Conservation (phyloP, 2,797 vertebrate genomes). For the Silurus lanzhouensis region DNA sequence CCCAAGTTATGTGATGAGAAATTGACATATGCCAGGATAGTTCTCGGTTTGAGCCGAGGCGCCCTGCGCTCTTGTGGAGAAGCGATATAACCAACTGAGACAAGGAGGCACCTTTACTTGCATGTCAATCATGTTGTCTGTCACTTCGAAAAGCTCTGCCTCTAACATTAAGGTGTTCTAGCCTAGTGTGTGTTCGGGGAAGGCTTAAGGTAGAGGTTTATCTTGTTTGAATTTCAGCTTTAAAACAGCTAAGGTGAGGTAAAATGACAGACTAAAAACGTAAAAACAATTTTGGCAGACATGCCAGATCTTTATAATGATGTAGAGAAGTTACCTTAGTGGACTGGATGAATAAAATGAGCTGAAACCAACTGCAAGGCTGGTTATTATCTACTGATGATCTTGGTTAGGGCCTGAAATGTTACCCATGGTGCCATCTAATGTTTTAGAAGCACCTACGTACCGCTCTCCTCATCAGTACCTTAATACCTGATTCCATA, state of each 20-base stretch:
- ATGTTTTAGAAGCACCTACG: slow-evolving; percentile 10
- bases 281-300: neutral
- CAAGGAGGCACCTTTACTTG: neutral
- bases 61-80: neutral
- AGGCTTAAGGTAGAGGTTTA: neutral
- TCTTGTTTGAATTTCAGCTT: neutral
- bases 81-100: neutral
- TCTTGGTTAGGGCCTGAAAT: neutral
- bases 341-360: neutral
- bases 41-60: neutral
- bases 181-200: neutral
- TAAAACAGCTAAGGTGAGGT: neutral
- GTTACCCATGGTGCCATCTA: neutral
- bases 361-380: neutral
- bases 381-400: neutral
- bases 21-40: slow-evolving; percentile 1
- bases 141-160: neutral
- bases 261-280: neutral
- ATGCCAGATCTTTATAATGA: neutral
- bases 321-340: neutral
- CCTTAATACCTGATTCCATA: neutral
- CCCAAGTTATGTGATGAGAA: neutral
- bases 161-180: neutral
- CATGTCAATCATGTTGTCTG: neutral
- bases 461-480: neutral